Conservation (phyloP, 2,888 invertebrate genomes). For the Elgonia sp. region DNA sequence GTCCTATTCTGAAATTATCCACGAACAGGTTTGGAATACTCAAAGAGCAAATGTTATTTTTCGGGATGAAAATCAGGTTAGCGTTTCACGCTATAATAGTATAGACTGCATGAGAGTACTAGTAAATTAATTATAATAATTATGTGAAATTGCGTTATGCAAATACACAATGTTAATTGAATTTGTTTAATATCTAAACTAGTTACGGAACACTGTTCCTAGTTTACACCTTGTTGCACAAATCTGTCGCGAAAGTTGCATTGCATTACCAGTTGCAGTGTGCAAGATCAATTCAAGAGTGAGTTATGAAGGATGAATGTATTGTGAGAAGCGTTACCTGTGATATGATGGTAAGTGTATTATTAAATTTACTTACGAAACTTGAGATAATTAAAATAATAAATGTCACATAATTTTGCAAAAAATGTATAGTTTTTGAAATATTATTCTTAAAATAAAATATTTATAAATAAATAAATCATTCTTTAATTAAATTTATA, state of each 20-base stretch:
- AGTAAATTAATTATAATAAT: slow-evolving; percentile 46
- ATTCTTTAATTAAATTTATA: no score
- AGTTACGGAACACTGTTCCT: slow-evolving; percentile 43
- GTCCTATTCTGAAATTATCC: no score
- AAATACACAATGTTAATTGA: slow-evolving; percentile 56
- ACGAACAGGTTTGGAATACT: background rate
- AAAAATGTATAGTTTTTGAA: no score
- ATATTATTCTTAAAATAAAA: no score
- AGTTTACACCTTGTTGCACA: slow-evolving; percentile 38
- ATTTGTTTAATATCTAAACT: slow-evolving; percentile 61
- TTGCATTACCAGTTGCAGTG: slow-evolving; percentile 33
- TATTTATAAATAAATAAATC: no score
- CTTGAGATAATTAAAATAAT: no score
- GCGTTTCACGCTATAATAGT: background rate
- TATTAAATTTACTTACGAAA: background rate
- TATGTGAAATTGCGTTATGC: slow-evolving; percentile 46
- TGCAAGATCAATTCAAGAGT: slow-evolving; percentile 46
- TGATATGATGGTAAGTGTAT: background rate
- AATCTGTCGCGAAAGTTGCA: slow-evolving; percentile 45
- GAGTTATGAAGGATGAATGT: slow-evolving; percentile 28
- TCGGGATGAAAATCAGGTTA: background rate
- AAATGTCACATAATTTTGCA: no score
- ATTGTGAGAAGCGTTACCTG: slow-evolving; percentile 1
- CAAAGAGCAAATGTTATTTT: background rate
- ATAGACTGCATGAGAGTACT: background rate